phyloP scores from a whole-genome alignment of 2,113 vertebrate species.

The Cinclus mexicanus region DNA sequence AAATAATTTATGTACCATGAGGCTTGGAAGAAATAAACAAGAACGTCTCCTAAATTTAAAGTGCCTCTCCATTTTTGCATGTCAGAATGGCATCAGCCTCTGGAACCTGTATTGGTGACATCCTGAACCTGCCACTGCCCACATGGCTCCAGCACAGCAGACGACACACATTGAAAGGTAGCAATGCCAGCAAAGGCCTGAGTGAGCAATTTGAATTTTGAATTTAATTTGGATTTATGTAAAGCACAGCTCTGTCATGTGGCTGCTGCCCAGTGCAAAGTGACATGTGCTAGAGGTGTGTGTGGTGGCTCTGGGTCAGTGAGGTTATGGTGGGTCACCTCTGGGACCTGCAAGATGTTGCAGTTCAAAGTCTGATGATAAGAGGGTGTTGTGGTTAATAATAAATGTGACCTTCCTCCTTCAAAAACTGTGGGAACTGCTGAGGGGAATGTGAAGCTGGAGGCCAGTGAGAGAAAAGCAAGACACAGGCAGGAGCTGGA shows the following conservation, averaged over 20 bases:
- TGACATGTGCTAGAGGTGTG: neutral
- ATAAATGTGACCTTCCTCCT: neutral
- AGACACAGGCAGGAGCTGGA: neutral
- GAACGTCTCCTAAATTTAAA: neutral
- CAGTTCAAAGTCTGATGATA: neutral
- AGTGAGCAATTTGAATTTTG: neutral
- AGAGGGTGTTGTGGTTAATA: neutral
- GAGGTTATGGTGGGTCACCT: neutral
- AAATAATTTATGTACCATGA: neutral
- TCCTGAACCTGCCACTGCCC: neutral
- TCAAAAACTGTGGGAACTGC: neutral
- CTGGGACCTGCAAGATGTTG: neutral
- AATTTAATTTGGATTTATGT: neutral
- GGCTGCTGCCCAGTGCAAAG: neutral
- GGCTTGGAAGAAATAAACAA: neutral
- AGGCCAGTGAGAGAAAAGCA: neutral
- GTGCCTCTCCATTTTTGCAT: neutral
- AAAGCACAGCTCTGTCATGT: neutral
- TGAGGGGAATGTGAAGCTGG: neutral
- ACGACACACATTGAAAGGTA: neutral
- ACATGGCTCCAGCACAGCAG: rapidly evolving
- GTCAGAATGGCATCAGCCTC: neutral
- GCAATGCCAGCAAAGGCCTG: neutral
- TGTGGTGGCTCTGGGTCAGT: neutral
- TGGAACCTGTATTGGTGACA: rapidly evolving